Percentiles rank a stretch among this genome's conserved stretches.
Evolutionary conservation across 2,113 vertebrate genomes (phyloP).

Genomic region (Brienomyrus longianalis): DNA sequence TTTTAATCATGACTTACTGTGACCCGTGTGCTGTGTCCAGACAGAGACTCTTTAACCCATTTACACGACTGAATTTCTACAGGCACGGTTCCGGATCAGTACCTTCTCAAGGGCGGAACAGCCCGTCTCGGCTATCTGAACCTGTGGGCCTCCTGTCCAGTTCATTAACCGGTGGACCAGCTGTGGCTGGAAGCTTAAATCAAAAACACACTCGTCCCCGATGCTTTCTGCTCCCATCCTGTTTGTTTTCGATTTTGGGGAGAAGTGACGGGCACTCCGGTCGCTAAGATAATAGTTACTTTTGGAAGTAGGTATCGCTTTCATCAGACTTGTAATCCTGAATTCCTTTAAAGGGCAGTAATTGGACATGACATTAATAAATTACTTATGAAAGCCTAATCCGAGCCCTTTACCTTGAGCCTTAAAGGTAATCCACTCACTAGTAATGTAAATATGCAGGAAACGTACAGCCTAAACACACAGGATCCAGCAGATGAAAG

Average conservation of each 20-base stretch:
- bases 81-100: neutral
- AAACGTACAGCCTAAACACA: neutral
- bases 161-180: neutral
- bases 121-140: neutral
- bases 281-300: conserved; percentile 9
- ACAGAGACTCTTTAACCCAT: neutral
- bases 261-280: neutral
- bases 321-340: neutral
- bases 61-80: neutral
- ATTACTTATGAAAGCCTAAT: conserved; percentile 13
- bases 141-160: neutral
- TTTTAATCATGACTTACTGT: neutral
- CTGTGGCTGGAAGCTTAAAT: neutral
- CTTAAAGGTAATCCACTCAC: conserved; percentile 9
- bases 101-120: neutral
- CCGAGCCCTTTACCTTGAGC: neutral
- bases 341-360: conserved; percentile 3
- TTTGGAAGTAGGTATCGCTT: too few species aligned
- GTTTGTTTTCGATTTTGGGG: neutral
- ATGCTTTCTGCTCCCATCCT: neutral
- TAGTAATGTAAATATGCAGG: neutral
- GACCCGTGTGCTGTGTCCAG: neutral
- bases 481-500: neutral
- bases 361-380: conserved; percentile 4
- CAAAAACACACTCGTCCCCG: neutral